These are phyloP conservation scores for Drosophila ohnishii DNA, from an alignment of 1,140 invertebrate species.

Conservation along the genomic window DNA sequence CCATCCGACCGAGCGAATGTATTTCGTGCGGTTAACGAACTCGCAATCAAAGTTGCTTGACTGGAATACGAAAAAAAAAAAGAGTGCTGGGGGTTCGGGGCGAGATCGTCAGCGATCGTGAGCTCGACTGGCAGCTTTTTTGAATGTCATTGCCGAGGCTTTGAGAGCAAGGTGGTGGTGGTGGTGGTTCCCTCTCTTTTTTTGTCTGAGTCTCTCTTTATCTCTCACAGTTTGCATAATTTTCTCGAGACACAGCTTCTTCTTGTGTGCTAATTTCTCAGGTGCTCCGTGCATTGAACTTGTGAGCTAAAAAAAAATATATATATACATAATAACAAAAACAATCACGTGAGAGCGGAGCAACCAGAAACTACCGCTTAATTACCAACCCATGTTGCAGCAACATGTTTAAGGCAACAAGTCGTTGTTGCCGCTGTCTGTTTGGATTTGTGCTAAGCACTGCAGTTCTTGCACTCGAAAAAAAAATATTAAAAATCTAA, in stretches of 20 bases:
- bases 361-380: slow-evolving; percentile 54
- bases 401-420: slow-evolving; percentile 73
- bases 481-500: neutral
- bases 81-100: slow-evolving; percentile 8
- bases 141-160: slow-evolving; percentile 72
- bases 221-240: slow-evolving; percentile 33
- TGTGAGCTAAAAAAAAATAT: slow-evolving; percentile 62
- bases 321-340: slow-evolving; percentile 9
- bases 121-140: slow-evolving; percentile 76
- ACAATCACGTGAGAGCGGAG: slow-evolving; percentile 56
- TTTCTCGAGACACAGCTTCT: slow-evolving; percentile 54
- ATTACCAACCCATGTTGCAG: slow-evolving; percentile 72
- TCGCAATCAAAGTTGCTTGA: slow-evolving; percentile 76
- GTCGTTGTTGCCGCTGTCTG: slow-evolving; percentile 42
- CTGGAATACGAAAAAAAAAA: slow-evolving; percentile 66
- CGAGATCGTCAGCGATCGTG: slow-evolving; percentile 21
- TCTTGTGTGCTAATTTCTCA: slow-evolving; percentile 71
- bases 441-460: slow-evolving; percentile 17
- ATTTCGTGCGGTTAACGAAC: slow-evolving; percentile 79
- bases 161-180: slow-evolving; percentile 11
- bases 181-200: neutral
- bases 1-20: slow-evolving; percentile 16
- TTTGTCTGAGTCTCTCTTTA: slow-evolving; percentile 5
- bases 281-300: slow-evolving; percentile 72
- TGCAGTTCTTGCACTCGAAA: slow-evolving; percentile 23